Base-by-base conservation (phyloP, 2,113 vertebrate genomes). In the Tachycineta bicolor region DNA sequence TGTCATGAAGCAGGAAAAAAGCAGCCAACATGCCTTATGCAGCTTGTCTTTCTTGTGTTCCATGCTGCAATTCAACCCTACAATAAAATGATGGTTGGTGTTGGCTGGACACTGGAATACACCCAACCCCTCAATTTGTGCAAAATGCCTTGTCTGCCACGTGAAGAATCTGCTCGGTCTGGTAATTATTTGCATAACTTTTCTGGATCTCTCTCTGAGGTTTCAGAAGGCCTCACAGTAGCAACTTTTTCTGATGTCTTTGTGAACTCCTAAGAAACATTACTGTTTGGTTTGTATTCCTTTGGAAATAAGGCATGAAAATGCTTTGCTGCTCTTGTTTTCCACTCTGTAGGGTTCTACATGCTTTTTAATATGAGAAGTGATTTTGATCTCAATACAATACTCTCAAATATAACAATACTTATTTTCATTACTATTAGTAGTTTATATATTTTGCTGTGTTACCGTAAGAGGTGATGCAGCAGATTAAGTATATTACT, bases 91-190 rank as follows among this genome's bases (percentile, higher is more conserved):
- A 70, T 90, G 34, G 21, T 83, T 0, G 6, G 5, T 77, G 50
- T 77, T 93, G 82, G 37, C 71, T 86, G 92, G 68, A 67, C 53
- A 46, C 28, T 63, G 4, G n/a, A 33, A 28, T 68, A 25, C 41
- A 60, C 22, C 60, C 65, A 90, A 75, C 47, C 47, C 56, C 17
- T 87, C 83, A 83, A 41, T 95, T 94, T 95, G 34, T 83, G 63
- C 75, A 5, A n/a, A 21, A 56, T 94, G 71, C 8, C 67, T 87
- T 79, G 33, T 55, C 41, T 77, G 53, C 71, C 62, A 63, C 0
- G 0, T 83, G 64, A 82, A 83, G 59, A 73, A 80, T 86, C 47
- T 68, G 85, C 89, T 92, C 7, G 2, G 34, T 93, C 62, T 83
- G 31, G 60, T 47, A 73, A 31, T 87, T 65, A 60, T 62, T 82